phyloP scores from a whole-genome alignment of 2,797 vertebrate genomes.

The Limnodromus scolopaceus region DNA sequence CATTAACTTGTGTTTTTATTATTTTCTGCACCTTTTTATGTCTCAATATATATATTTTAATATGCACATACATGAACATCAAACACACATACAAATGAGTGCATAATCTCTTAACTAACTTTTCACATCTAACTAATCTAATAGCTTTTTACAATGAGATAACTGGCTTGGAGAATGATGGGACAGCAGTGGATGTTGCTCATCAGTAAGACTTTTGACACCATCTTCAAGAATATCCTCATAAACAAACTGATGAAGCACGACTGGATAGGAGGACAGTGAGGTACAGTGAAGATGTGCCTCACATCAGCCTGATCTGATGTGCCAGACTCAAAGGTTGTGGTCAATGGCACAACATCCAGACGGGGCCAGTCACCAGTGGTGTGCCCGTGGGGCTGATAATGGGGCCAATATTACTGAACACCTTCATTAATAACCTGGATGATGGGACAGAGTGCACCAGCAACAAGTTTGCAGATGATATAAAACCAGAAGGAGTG shows the following conservation, averaged over 20 bases:
- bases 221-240: neutral
- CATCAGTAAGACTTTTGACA: neutral
- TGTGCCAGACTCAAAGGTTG: neutral
- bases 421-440: neutral
- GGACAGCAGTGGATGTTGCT: neutral
- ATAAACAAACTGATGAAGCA: neutral
- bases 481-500: neutral
- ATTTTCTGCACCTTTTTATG: neutral
- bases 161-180: neutral
- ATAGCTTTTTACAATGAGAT: neutral
- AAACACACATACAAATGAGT: neutral
- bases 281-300: neutral
- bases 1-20: neutral
- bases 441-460: neutral
- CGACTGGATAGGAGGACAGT: neutral
- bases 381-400: neutral
- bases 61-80: neutral
- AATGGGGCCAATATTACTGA: neutral
- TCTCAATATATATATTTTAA: neutral
- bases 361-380: neutral
- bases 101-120: neutral
- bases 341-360: neutral
- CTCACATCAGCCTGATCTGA: neutral
- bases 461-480: neutral
- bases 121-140: neutral